phyloP scores from a whole-genome alignment of 1,140 invertebrate genomes.

The Diachasma alloeum region DNA sequence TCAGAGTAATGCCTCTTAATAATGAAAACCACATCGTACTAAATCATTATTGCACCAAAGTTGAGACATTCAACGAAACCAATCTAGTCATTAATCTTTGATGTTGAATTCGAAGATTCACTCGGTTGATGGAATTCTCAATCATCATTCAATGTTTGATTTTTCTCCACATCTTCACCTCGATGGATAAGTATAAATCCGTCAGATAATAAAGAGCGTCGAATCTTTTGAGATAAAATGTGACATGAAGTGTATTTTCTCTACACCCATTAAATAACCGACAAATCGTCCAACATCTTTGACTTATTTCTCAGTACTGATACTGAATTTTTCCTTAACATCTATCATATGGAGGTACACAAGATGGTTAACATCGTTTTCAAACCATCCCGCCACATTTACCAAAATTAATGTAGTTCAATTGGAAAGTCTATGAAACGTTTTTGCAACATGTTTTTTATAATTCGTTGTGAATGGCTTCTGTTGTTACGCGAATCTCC shows the following conservation, averaged over 20 bases:
- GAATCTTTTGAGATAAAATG: neutral
- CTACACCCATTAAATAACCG: neutral
- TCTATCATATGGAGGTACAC: neutral
- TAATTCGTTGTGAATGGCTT: constrained; percentile 80
- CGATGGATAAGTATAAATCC: no score
- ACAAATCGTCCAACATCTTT: neutral
- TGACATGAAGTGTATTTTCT: neutral
- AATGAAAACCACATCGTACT: neutral
- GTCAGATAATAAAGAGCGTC: neutral
- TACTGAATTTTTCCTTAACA: neutral
- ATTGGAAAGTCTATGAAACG: neutral
- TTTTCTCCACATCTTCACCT: no score
- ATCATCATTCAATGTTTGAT: no score
- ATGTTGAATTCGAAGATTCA: neutral
- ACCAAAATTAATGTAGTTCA: neutral
- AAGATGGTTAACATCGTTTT: neutral
- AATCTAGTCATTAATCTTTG: neutral
- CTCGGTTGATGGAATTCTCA: no score
- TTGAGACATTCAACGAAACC: neutral
- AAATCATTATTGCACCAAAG: neutral
- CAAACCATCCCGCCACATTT: neutral
- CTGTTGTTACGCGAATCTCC: constrained; percentile 80
- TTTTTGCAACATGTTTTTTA: constrained; percentile 47
- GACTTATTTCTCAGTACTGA: neutral
- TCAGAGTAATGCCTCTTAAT: neutral